phyloP scores from a whole-genome alignment of 1,140 invertebrate species.

The Psix sp. region DNA sequence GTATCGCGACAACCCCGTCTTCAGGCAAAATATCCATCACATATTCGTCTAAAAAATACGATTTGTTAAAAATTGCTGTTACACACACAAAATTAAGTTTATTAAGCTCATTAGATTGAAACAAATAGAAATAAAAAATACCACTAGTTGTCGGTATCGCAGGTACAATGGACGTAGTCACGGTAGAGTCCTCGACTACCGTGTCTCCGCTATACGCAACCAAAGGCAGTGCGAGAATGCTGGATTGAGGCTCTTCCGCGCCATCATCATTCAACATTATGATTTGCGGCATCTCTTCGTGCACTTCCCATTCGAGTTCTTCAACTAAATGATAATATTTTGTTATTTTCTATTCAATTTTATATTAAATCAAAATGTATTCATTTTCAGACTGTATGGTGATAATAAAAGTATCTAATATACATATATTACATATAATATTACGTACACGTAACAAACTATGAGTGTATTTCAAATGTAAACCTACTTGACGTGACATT shows the following conservation, averaged over 20 bases:
- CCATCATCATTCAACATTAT: slow-evolving; percentile 72
- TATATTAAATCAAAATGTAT: no score
- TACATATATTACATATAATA: no score
- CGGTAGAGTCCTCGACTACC: slow-evolving; percentile 18
- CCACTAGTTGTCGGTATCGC: slow-evolving; percentile 64
- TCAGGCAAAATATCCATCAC: slow-evolving; percentile 69
- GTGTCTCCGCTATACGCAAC: slow-evolving; percentile 52
- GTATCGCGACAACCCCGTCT: slow-evolving; percentile 69
- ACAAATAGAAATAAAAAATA: slow-evolving; percentile 21
- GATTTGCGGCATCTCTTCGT: slow-evolving; percentile 69
- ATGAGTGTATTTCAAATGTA: background rate
- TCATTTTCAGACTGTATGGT: no score
- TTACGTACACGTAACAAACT: no score
- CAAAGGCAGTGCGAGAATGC: slow-evolving; percentile 63
- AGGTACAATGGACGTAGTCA: slow-evolving; percentile 53
- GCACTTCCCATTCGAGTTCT: slow-evolving; percentile 73
- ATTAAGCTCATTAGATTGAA: background rate
- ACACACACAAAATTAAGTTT: slow-evolving; percentile 3
- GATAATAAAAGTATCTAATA: no score
- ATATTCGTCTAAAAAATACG: slow-evolving; percentile 69
- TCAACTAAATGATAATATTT: slow-evolving; percentile 50
- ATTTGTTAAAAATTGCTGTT: background rate
- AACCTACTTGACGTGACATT: slow-evolving; percentile 79
- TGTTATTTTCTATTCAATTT: no score
- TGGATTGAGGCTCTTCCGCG: slow-evolving; percentile 58